phyloP scores from a whole-genome alignment of 1,140 invertebrate genomes.

The Leptinotarsa undecemlineata region DNA sequence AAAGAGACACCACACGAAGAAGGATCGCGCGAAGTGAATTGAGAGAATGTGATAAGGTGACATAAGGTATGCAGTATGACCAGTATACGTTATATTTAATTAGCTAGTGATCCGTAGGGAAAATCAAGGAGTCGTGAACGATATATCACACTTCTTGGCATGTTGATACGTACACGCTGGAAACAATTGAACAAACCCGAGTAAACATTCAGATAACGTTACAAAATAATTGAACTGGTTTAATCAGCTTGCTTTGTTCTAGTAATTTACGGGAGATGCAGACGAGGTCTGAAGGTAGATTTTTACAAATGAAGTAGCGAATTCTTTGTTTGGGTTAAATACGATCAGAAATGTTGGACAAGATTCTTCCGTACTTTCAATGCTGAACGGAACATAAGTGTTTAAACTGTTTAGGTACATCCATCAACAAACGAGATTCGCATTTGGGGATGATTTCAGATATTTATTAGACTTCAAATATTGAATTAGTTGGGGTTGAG shows the following conservation, averaged over 20 bases:
- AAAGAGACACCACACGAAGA: constrained; percentile 10
- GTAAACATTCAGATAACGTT: constrained; percentile 7
- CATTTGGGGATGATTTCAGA: too few species aligned
- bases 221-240: constrained; percentile 6
- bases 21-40: not conserved
- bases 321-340: not conserved
- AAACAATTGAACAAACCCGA: constrained; percentile 21
- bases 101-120: constrained; percentile 42
- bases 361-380: too few species aligned
- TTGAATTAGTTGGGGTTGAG: too few species aligned
- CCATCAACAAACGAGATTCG: too few species aligned
- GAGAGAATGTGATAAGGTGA: constrained; percentile 35
- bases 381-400: too few species aligned
- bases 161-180: constrained; percentile 7
- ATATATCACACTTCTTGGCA: constrained; percentile 36
- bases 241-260: constrained; percentile 1
- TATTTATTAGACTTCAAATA: too few species aligned
- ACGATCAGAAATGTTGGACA: too few species aligned
- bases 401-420: too few species aligned
- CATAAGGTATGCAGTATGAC: constrained; percentile 39
- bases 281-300: not conserved
- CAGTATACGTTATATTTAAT: constrained; percentile 44
- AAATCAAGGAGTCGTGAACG: constrained; percentile 36
- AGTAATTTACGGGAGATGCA: constrained; percentile 3
- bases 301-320: not conserved